phyloP scores from a whole-genome alignment of 2,888 invertebrate genomes.

The Reticulitermes lucifugus region DNA sequence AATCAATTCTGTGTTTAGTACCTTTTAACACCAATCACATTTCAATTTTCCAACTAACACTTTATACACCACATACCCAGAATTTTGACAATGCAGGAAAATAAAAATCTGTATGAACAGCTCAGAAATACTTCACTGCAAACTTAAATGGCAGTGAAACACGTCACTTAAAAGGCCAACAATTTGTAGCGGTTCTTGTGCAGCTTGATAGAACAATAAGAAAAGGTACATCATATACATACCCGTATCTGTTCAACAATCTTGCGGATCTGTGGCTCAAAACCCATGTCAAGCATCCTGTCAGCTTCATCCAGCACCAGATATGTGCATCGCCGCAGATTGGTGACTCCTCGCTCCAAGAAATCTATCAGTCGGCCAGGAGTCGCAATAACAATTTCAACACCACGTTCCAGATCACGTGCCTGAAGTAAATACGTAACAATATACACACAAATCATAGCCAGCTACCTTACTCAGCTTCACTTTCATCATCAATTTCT shows the following conservation, averaged over 20 bases:
- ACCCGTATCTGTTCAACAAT: slow-evolving; percentile 90
- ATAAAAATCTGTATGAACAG: no score
- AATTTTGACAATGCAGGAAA: no score
- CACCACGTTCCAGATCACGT: slow-evolving; percentile 60
- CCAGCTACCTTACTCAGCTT: background rate
- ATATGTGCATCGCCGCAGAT: slow-evolving; percentile 62
- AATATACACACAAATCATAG: background rate
- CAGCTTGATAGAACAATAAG: no score
- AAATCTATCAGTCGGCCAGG: slow-evolving; percentile 68
- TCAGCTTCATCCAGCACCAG: slow-evolving; percentile 69
- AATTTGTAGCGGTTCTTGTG: background rate
- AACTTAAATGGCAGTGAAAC: no score
- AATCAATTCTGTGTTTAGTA: no score
- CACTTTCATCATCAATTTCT: background rate
- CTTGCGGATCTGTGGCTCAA: slow-evolving; percentile 95
- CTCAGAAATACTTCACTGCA: no score
- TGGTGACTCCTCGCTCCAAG: slow-evolving; percentile 60
- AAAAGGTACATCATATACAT: slow-evolving; percentile 54
- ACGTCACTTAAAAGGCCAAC: no score
- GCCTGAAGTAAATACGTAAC: slow-evolving; percentile 57
- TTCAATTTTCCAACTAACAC: no score
- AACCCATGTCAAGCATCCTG: slow-evolving; percentile 97
- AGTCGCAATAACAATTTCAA: slow-evolving; percentile 67
- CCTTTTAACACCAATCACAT: no score
- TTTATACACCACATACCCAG: no score